These are phyloP conservation scores for Brachionus paranguensis DNA, from an alignment of 1,140 invertebrate genomes.

Conservation along the genomic window DNA sequence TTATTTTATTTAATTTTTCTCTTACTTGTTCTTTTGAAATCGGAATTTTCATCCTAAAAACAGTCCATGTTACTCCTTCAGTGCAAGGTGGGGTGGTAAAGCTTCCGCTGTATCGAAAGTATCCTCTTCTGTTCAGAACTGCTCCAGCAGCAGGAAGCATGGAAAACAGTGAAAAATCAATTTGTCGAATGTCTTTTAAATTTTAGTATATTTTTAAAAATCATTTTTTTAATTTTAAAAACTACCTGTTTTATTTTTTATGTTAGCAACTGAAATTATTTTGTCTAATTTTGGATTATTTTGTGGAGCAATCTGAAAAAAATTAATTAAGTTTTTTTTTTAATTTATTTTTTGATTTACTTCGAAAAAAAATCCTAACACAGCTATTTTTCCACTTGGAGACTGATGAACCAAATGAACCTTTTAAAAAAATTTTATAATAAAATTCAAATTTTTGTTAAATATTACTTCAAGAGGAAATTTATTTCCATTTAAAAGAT, in stretches of 20 bases:
- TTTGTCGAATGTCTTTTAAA: not conserved
- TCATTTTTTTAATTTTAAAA: no score
- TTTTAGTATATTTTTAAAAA: not conserved
- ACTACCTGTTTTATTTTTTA: not conserved
- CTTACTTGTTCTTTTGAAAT: not conserved
- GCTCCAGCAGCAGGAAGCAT: not conserved
- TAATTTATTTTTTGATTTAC: not conserved
- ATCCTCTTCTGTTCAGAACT: conserved; percentile 22
- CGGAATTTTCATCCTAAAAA: conserved; percentile 64
- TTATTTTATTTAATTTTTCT: no score
- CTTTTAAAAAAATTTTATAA: not conserved
- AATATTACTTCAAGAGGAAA: conserved; percentile 17
- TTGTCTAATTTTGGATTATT: not conserved
- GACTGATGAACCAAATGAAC: not conserved
- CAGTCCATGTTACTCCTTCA: conserved; percentile 79
- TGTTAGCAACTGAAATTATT: not conserved
- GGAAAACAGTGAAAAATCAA: not conserved
- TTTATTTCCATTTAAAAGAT: not conserved
- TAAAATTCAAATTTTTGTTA: not conserved
- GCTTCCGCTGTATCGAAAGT: conserved; percentile 72
- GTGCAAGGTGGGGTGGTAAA: conserved; percentile 81
- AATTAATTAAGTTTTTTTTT: not conserved
- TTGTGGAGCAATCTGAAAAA: not conserved
- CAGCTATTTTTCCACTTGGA: not conserved
- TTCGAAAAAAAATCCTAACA: conserved; percentile 10